Percentiles rank a stretch among this genome's conserved stretches.
Conservation (phyloP, 2,797 vertebrate genomes). For the Enteromius viviparus region DNA sequence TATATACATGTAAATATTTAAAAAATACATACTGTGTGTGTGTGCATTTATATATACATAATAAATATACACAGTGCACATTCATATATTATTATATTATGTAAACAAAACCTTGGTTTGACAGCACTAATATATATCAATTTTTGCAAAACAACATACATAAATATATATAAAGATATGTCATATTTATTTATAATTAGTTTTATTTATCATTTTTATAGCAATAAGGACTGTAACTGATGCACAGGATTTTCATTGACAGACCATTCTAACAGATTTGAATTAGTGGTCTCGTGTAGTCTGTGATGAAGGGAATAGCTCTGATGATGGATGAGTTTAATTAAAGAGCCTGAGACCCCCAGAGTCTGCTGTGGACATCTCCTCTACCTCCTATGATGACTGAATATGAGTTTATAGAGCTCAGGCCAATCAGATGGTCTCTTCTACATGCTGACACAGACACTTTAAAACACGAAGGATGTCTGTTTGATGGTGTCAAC, state of each 20-base stretch:
- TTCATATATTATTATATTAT: too few species aligned
- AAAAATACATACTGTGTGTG: too few species aligned
- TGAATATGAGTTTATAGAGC: constrained; percentile 3
- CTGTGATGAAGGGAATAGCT: neutral
- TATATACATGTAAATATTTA: too few species aligned
- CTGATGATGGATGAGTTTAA: constrained; percentile 8
- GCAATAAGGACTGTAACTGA: neutral
- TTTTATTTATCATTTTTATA: neutral
- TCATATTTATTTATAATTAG: neutral
- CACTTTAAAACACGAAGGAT: neutral
- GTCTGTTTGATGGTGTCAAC: neutral
- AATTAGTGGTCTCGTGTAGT: neutral
- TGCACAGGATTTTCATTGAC: neutral
- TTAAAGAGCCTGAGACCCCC: neutral
- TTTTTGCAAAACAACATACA: too few species aligned
- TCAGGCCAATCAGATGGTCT: neutral
- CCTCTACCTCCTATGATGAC: neutral
- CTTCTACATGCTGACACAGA: neutral
- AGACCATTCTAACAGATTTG: too few species aligned
- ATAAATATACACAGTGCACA: too few species aligned
- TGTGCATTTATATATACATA: too few species aligned
- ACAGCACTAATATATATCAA: too few species aligned
- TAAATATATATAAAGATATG: too few species aligned
- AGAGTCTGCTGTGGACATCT: neutral
- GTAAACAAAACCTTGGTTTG: too few species aligned